Evolutionary conservation across 2,113 vertebrate genomes (phyloP), one percentile per base, ranked within the genome.

Genomic region (Percina caprodes): DNA sequence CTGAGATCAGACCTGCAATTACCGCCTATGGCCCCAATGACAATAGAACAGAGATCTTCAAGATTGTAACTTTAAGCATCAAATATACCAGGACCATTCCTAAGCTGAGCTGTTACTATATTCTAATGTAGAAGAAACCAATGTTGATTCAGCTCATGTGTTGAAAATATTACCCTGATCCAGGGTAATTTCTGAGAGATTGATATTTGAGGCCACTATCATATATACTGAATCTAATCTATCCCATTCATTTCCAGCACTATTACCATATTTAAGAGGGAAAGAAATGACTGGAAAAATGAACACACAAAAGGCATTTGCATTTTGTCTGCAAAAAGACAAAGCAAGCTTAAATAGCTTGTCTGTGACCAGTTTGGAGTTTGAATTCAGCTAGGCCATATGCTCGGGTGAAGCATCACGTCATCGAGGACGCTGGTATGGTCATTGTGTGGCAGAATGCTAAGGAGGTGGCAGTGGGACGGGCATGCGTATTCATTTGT

Each of bases 401-500:
- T 90, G 89, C 84, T 85, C 6, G 9, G 30, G 9, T 46, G 51
- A 66, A 89, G 79, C 74, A 71, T 89, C 58, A 82, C 84, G 88
- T 91, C 93, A 88, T 79, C 42, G 33, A 74, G 80, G 72, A 58
- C 10, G 26, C 74, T 88, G 79, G 88, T 83, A 59, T 69, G 82
- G 79, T 86, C 87, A 92, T 92, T 94, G 92, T 92, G 80, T 75
- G 80, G 62, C 83, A 91, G 90, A 88, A 90, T 81, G 79, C 87
- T 86, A 82, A 90, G 67, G 79, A 82, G 88, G 86, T 45, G 84
- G 85, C 80, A 71, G 87, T 86, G 79, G 80, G 84, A 85, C 60
- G 77, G 79, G 74, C 84, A 89, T 89, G 91, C 45, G 80, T 90
- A 88, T 94, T 93, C 86, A 91, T 93, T 84, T 92, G 89, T 92